Conservation (phyloP, 2,888 invertebrate genomes). For the Tortrix viridana region DNA sequence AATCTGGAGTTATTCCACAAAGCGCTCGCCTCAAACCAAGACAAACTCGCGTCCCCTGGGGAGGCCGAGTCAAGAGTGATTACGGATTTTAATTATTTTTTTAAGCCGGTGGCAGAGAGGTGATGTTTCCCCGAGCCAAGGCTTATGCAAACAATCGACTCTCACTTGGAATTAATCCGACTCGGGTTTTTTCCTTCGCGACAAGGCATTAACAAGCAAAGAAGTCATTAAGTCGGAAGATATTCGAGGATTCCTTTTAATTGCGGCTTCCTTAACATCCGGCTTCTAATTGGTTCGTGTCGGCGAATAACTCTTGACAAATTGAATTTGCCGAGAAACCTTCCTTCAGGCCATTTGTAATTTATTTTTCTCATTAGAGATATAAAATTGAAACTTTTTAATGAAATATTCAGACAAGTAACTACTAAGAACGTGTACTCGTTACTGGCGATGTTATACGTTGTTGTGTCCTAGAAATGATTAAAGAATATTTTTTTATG, state of each 20-base stretch:
- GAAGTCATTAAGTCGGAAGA: conserved; percentile 83
- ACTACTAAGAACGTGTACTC: too few relatives aligned
- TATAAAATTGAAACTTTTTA: conserved; percentile 7
- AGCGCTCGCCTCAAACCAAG: conserved; percentile 58
- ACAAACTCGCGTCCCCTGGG: conserved; percentile 63
- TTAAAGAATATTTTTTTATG: too few relatives aligned
- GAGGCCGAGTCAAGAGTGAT: conserved; percentile 82
- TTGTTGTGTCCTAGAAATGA: too few relatives aligned
- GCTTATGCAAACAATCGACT: conserved; percentile 85
- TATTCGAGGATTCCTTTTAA: conserved; percentile 82
- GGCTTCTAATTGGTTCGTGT: conserved; percentile 80
- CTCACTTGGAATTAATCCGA: conserved; percentile 84
- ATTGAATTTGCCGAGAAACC: conserved; percentile 65
- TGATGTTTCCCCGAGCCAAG: conserved; percentile 79
- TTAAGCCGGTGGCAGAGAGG: conserved; percentile 83
- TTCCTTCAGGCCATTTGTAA: conserved; percentile 42
- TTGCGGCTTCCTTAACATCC: conserved; percentile 79
- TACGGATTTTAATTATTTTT: conserved; percentile 85
- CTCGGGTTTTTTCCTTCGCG: conserved; percentile 79
- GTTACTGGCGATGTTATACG: too few relatives aligned
- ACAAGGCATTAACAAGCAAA: conserved; percentile 84
- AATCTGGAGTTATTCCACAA: conserved; percentile 52
- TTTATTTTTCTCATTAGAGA: conserved; percentile 36
- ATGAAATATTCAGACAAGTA: neutral
- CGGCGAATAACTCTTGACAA: conserved; percentile 66